Evolutionary conservation across 2,888 invertebrate species (phyloP).

Genomic region (Cerceris rybyensis): DNA sequence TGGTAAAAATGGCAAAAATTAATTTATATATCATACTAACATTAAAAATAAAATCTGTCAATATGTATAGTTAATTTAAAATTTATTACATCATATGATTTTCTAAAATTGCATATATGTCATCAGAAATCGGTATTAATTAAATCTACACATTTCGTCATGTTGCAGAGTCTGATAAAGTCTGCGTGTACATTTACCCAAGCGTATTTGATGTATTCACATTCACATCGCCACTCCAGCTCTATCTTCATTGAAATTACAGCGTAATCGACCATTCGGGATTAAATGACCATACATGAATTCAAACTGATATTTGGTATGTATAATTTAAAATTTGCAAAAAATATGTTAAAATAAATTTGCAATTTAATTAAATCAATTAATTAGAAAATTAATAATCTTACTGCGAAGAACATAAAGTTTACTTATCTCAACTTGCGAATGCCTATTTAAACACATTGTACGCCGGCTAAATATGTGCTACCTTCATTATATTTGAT

Average conservation of each 20-base stretch:
- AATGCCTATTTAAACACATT: no score
- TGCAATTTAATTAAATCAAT: no score
- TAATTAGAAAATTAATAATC: no score
- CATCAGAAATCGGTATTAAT: background rate
- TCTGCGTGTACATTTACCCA: background rate
- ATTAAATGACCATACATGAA: background rate
- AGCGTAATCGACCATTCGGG: background rate
- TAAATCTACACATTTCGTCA: background rate
- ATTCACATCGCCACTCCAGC: slow-evolving; percentile 8
- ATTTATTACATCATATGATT: no score
- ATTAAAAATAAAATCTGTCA: no score
- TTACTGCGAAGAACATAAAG: background rate
- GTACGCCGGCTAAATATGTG: no score
- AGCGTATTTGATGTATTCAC: background rate
- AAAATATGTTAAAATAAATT: background rate
- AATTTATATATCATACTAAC: no score
- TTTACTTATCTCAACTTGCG: no score
- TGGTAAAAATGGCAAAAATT: no score
- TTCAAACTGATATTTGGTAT: background rate
- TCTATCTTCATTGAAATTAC: background rate
- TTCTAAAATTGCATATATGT: no score
- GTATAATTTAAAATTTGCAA: background rate
- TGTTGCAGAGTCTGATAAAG: background rate
- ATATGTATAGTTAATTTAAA: no score
- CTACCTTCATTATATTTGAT: no score